Conservation (phyloP, 2,888 invertebrate genomes). For the Coremacera marginata region DNA sequence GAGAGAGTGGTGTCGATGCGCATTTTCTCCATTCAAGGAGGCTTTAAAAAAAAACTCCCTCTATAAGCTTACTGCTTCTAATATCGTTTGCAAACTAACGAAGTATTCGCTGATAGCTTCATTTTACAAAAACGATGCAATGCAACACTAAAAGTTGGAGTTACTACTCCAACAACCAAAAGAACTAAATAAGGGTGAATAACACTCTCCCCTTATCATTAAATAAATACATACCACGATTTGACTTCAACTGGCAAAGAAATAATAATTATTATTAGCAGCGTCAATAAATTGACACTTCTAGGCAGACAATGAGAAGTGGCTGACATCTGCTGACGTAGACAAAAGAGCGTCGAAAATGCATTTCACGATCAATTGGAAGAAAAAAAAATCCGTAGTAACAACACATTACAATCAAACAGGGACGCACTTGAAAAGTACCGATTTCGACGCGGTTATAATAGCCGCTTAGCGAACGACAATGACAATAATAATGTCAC, state of each 20-base stretch:
- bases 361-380: conserved; percentile 21
- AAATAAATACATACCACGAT: no score
- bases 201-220: neutral
- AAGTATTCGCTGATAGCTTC: no score
- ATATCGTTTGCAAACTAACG: no score
- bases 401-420: no score
- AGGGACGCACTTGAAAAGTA: neutral
- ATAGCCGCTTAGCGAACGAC: conserved; percentile 6
- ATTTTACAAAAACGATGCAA: no score
- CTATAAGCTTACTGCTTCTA: no score
- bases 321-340: neutral
- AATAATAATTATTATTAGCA: conserved; percentile 5
- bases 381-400: neutral
- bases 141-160: no score
- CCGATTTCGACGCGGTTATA: neutral
- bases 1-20: no score
- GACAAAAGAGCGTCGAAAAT: conserved; percentile 15
- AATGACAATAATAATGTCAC: conserved; percentile 23
- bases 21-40: no score
- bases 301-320: conserved; percentile 1
- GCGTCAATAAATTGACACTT: conserved; percentile 8
- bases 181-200: no score
- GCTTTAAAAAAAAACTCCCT: no score
- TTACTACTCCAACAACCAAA: no score
- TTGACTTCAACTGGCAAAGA: neutral